Evolutionary conservation across 2,797 vertebrate species (phyloP), one percentile per base, ranked within the genome.

Genomic region (Rhyacichthys aspro): DNA sequence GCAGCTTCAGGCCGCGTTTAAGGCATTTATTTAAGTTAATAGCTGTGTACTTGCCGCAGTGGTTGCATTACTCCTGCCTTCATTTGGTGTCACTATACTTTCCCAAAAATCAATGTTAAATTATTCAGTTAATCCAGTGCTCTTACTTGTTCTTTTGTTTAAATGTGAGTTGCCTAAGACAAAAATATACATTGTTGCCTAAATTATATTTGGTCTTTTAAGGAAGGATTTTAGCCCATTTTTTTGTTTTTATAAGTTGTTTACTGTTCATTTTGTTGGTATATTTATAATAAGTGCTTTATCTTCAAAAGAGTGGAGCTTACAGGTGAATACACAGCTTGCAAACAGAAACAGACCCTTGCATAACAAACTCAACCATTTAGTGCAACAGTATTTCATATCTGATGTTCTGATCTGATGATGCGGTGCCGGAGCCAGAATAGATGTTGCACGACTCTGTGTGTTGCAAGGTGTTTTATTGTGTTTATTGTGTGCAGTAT

Each of bases 401-500:
- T 44, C 9, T 18, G 12, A 18, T 2, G 23, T 28, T 28, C n/a
- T n/a, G n/a, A n/a, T 28, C 23, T 28, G 23, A 28, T 5, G 23
- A 28, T 28, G 19, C 5, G 19, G 19, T 5, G 19, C 2, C 19
- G 19, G 55, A 76, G 67, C 76, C 74, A 53, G 78, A 75, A 63
- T 89, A 55, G 70, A 82, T 89, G 89, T 90, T 84, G 81, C 81
- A 85, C 83, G 79, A 82, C 77, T 56, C 60, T 80, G 84, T 85
- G 65, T 38, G 56, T 82, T 73, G 78, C 76, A 59, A 87, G 80
- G 81, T 88, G 83, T 88, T 79, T 80, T 81, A 42, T 78, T 58
- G 84, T 88, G 72, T 85, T 36, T 82, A 61, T 85, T 15, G 65
- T 88, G 79, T 87, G 85, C 72, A 72, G 85, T 87, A 76, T 88